These are phyloP conservation scores for Vidua chalybeata DNA, from an alignment of 2,113 vertebrate genomes.

Conservation along the genomic window DNA sequence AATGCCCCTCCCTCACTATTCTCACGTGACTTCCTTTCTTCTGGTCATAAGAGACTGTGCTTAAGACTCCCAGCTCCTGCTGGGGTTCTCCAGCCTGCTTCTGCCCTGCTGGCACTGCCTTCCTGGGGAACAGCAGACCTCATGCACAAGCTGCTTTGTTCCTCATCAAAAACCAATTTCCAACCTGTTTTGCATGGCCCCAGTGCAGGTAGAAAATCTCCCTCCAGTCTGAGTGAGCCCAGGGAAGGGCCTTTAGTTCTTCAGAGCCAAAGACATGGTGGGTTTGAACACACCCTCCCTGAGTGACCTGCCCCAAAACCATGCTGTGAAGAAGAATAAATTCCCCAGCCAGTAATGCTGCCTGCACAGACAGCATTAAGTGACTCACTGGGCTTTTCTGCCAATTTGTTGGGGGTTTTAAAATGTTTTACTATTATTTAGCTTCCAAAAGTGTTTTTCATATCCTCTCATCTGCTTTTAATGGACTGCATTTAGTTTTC, in stretches of 20 bases:
- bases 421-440: conserved; percentile 25
- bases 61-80: neutral
- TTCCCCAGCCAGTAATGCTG: neutral
- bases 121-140: neutral
- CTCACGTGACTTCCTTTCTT: neutral
- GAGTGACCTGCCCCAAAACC: neutral
- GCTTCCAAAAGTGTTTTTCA: conserved; percentile 11
- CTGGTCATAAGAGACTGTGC: neutral
- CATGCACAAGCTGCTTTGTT: neutral
- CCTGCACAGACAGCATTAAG: neutral
- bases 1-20: neutral
- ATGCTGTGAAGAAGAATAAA: neutral
- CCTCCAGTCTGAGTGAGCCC: neutral
- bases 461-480: conserved; percentile 11
- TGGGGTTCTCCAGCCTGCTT: neutral
- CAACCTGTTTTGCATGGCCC: neutral
- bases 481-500: conserved; percentile 1
- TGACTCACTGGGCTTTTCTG: conserved; percentile 24
- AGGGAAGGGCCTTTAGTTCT: neutral
- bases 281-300: neutral
- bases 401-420: neutral
- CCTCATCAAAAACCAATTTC: neutral
- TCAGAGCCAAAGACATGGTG: neutral
- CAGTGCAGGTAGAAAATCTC: neutral
- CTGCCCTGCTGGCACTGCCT: neutral